Base-by-base conservation (phyloP, 2,113 vertebrate species). In the Platysteira castanea region DNA sequence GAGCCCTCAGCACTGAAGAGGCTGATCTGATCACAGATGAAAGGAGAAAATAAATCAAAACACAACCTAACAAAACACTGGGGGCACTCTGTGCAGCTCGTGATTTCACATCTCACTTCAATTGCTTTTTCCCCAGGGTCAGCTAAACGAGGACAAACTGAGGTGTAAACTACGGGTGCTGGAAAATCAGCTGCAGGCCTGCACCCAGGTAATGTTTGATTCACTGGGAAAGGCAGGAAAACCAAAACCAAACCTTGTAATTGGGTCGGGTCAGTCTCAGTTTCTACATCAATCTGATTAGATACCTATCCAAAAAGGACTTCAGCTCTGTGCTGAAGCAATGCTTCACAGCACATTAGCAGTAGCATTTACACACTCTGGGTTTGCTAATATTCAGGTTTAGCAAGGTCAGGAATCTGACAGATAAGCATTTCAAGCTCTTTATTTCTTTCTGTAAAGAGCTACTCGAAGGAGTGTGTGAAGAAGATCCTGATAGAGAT, bases 101-200 rank as follows among this genome's bases (percentile, higher is more conserved):
- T 13, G 7, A 41, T 74, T 53, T 23, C 82, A 73, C 56, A 79
- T 19, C 18, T 54, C 13, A 1, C 5, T 63, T 60, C 60, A 47
- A 12, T 7, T 78, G 19, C 18, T 91, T 68, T 71, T 73, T 89
- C 94, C 95, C 88, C 96, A 99, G 99, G 98, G 98, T 68, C 98
- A 98, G 93, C 98, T 99, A 91, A 99, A 98, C 5, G 99, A 99
- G 97, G 99, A 99, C 68, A 98, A 98, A 94, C 92, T 99, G 90
- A 99, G 98, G 96, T 98, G 98, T 83, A 98, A 99, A 97, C 98
- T 99, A 50, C 98, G 97, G 83, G 96, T 98, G 33, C 98, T 99
- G 63, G 99, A 99, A 97, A 98, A 98, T 27, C 99, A 99, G 97
- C 98, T 99, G 93, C 98, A 99, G 82, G 95, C 98, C 89, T 99